Percentiles rank a stretch among this genome's conserved stretches.
Conservation (phyloP, 2,888 invertebrate species). For the Erannis defoliaria region DNA sequence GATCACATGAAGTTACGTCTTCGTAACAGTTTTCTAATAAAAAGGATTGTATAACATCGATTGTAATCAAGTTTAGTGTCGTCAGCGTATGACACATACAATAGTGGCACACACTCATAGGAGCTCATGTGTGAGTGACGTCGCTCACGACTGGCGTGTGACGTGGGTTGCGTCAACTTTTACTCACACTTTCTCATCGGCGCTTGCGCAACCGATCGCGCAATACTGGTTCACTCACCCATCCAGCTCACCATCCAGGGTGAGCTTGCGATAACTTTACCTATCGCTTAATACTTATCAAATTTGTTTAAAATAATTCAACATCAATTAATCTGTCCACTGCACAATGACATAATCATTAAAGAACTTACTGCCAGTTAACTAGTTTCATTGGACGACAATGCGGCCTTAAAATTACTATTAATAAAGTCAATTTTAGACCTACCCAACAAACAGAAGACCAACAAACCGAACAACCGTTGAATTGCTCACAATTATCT, state of each 20-base stretch:
- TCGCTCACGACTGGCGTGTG: conserved; percentile 65
- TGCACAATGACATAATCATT: conserved; percentile 47
- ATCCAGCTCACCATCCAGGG: conserved; percentile 49
- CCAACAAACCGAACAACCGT: conserved; percentile 32
- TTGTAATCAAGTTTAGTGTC: conserved; percentile 69
- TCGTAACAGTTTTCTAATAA: conserved; percentile 53
- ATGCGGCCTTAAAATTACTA: conserved; percentile 60
- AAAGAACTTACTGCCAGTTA: conserved; percentile 52
- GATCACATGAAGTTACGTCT: conserved; percentile 36
- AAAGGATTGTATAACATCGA: conserved; percentile 73
- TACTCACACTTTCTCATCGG: conserved; percentile 85
- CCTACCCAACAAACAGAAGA: conserved; percentile 46
- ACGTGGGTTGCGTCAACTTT: conserved; percentile 86
- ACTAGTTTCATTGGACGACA: conserved; percentile 49
- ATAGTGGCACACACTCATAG: conserved; percentile 44
- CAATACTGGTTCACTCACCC: conserved; percentile 78
- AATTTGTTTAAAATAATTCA: conserved; percentile 2
- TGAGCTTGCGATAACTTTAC: conserved; percentile 30
- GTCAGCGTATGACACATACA: conserved; percentile 64
- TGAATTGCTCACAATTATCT: conserved; percentile 34
- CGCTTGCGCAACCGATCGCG: conserved; percentile 80
- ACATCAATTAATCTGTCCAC: conserved; percentile 32
- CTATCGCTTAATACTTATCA: too few relatives aligned
- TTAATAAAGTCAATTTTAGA: conserved; percentile 46
- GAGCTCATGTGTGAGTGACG: conserved; percentile 59